Conservation (phyloP, 2,888 invertebrate genomes). For the Entomobrya multifasciata region DNA sequence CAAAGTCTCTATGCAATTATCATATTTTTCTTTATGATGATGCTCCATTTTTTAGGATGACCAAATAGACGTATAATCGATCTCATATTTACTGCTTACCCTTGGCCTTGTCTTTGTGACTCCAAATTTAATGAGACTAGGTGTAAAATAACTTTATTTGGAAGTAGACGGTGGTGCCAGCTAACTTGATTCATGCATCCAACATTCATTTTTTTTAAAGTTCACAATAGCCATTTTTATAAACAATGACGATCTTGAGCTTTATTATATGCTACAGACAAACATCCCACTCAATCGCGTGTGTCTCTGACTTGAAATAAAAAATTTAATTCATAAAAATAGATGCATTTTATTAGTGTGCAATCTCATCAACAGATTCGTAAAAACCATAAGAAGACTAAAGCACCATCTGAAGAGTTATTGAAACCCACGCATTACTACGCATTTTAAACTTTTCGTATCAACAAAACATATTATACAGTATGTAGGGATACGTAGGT, state of each 20-base stretch:
- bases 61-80: too few relatives aligned
- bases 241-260: conserved; percentile 8
- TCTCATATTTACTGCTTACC: not conserved
- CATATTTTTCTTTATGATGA: too few relatives aligned
- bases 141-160: conserved; percentile 57
- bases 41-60: too few relatives aligned
- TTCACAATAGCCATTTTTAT: conserved; percentile 39
- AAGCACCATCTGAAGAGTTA: conserved; percentile 16
- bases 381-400: not conserved
- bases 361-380: not conserved
- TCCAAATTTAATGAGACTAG: conserved; percentile 50
- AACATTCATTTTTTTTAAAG: not conserved
- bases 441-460: too few relatives aligned
- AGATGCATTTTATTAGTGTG: too few relatives aligned
- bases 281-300: conserved; percentile 15
- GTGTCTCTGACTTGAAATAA: not conserved
- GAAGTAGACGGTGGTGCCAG: conserved; percentile 16
- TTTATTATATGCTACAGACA: not conserved
- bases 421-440: conserved; percentile 12
- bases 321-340: conserved; percentile 27
- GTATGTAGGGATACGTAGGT: too few relatives aligned
- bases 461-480: too few relatives aligned
- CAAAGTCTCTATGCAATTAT: too few relatives aligned
- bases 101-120: conserved; percentile 42
- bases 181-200: conserved; percentile 2